Evolutionary conservation across 1,140 invertebrate species (phyloP), one percentile per base, ranked within the genome.

Genomic region (Pachyrhynchus sulphureomaculatus): DNA sequence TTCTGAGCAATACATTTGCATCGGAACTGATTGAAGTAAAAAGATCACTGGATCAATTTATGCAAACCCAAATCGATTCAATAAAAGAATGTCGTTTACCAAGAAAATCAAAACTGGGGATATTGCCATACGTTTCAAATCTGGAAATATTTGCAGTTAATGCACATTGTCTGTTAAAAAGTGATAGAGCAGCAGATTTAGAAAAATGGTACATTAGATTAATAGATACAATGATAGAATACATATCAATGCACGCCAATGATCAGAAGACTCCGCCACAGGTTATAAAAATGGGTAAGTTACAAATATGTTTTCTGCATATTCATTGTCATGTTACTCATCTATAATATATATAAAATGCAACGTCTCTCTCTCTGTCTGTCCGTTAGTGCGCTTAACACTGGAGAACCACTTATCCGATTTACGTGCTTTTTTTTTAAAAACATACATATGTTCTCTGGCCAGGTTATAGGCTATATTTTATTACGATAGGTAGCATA

Each of bases 261-360:
- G 93, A 96, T 70, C 94, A 97, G 76, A 96, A 96, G 80, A 98
- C 95, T 18, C 96, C 96, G 12, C 85, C 87, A 47, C 91, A 97
- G 82, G 94, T 98, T 37, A 86, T 99, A 32, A 91, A 93, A 80
- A 93, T 97, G 90, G 91, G 88, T 89, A 77, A 75, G 51, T 21
- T 21, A 5, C 3, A 24, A 32, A 2, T 12, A 23, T 32, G 8
- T 68, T n/a, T n/a, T n/a, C n/a, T n/a, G n/a, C n/a, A n/a, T n/a
- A n/a, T n/a, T n/a, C n/a, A n/a, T n/a, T n/a, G n/a, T n/a, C n/a
- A n/a, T n/a, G n/a, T n/a, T n/a, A n/a, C n/a, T n/a, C n/a, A n/a
- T n/a, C n/a, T n/a, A n/a, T n/a, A n/a, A n/a, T n/a, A n/a, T n/a
- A n/a, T n/a, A n/a, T n/a, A n/a, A n/a, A n/a, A n/a, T n/a, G n/a